Evolutionary conservation across 2,888 invertebrate species (phyloP).

Genomic region (Calameuta filiformis): DNA sequence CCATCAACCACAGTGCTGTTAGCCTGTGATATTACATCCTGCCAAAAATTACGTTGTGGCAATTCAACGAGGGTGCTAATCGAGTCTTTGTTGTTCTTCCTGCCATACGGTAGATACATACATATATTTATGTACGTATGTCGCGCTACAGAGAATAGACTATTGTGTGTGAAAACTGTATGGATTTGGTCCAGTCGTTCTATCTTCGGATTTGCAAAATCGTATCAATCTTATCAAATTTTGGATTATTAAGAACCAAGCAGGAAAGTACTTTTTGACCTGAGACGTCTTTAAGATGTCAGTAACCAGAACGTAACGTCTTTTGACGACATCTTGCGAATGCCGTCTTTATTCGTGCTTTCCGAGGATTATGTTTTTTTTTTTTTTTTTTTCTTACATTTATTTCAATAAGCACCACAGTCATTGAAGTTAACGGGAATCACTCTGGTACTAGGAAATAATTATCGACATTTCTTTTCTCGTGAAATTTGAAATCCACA

Average conservation of each 20-base stretch:
- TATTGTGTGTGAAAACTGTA: not conserved
- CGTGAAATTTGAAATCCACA: not conserved
- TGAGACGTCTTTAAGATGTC: no score
- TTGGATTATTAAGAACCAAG: not conserved
- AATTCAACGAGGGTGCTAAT: not conserved
- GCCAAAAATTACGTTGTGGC: not conserved
- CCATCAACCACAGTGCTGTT: not conserved
- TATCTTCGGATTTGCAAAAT: not conserved
- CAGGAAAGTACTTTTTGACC: no score
- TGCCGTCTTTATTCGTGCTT: not conserved
- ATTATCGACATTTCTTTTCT: not conserved
- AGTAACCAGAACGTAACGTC: no score
- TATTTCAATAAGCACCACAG: not conserved
- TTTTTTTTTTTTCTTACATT: not conserved
- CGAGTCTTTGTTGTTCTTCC: not conserved
- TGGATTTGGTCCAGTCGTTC: not conserved
- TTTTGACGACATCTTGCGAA: not conserved
- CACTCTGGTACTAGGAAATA: not conserved
- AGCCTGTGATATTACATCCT: not conserved
- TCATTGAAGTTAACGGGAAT: not conserved
- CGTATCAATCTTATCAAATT: not conserved
- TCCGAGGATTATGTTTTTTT: not conserved
- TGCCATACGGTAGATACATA: not conserved
- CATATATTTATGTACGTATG: no score
- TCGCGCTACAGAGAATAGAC: not conserved